Conservation (phyloP, 2,888 invertebrate species). For the Molanna angustata region DNA sequence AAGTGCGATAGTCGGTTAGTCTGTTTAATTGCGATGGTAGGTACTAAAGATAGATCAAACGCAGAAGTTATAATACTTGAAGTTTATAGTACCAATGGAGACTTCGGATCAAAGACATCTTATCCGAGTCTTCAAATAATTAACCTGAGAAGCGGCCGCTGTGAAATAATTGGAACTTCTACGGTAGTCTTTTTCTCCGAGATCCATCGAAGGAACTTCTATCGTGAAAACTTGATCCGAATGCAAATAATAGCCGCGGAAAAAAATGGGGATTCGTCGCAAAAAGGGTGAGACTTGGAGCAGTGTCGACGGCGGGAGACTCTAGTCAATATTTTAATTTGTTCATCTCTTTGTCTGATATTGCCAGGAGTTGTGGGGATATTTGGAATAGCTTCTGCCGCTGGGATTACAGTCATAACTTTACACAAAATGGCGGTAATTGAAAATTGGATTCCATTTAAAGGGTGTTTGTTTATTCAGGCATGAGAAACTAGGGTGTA, state of each 20-base stretch:
- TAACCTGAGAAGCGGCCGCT: constrained; percentile 28
- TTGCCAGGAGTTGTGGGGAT: not conserved
- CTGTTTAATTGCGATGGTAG: not conserved
- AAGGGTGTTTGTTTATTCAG: constrained; percentile 32
- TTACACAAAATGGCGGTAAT: constrained; percentile 33
- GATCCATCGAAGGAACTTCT: constrained; percentile 16
- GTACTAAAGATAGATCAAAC: constrained; percentile 5
- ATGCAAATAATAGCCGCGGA: not conserved
- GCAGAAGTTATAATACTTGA: constrained; percentile 3
- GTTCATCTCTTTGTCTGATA: not conserved
- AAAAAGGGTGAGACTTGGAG: not conserved
- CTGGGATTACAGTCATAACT: constrained; percentile 16
- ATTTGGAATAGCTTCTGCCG: not conserved
- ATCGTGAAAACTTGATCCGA: constrained; percentile 1
- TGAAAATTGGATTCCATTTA: constrained; percentile 34
- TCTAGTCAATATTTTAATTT: too few species aligned
- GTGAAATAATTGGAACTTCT: constrained; percentile 24
- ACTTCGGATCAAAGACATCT: constrained; percentile 19
- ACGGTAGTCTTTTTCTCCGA: constrained; percentile 26
- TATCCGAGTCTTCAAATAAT: constrained; percentile 29
- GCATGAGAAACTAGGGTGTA: constrained; percentile 31
- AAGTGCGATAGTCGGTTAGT: too few species aligned
- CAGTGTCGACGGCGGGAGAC: not conserved
- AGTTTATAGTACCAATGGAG: constrained; percentile 11
- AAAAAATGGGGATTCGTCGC: not conserved